phyloP scores from a whole-genome alignment of 2,888 invertebrate genomes.

The Neoscelio sp. region DNA sequence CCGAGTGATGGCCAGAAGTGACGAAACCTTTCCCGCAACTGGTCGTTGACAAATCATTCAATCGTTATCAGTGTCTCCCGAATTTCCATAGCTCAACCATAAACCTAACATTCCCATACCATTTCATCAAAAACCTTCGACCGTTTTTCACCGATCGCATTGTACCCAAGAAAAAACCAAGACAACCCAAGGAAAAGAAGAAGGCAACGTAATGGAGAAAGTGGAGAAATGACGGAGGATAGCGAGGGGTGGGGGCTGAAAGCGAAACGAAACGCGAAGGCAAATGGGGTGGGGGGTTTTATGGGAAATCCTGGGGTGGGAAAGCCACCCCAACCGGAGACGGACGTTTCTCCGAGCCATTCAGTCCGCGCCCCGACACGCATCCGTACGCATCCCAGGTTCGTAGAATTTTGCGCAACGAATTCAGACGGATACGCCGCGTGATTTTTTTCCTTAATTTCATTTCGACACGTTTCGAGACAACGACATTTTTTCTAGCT shows the following conservation, averaged over 20 bases:
- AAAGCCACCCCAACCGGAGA: slow-evolving; percentile 67
- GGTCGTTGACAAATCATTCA: too few relatives aligned
- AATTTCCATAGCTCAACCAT: too few relatives aligned
- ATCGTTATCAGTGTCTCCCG: too few relatives aligned
- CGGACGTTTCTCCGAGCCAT: slow-evolving; percentile 64
- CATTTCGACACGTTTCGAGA: slow-evolving; percentile 1
- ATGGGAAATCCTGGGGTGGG: slow-evolving; percentile 68
- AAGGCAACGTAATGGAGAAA: slow-evolving; percentile 39
- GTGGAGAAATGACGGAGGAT: slow-evolving; percentile 18
- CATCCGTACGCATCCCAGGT: slow-evolving; percentile 54
- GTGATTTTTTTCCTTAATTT: background rate
- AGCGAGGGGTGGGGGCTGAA: slow-evolving; percentile 36
- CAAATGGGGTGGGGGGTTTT: slow-evolving; percentile 57
- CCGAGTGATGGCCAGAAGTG: too few relatives aligned
- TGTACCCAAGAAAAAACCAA: slow-evolving; percentile 23
- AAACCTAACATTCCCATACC: too few relatives aligned
- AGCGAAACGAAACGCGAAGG: slow-evolving; percentile 55
- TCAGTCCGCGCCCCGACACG: slow-evolving; percentile 69
- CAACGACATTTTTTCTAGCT: background rate
- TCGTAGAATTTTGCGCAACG: slow-evolving; percentile 8
- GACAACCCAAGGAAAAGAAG: slow-evolving; percentile 35
- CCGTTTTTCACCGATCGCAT: slow-evolving; percentile 7
- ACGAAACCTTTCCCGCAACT: too few relatives aligned
- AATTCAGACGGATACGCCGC: slow-evolving; percentile 4
- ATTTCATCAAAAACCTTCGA: too few relatives aligned